These are phyloP conservation scores for Synanceia verrucosa DNA, from an alignment of 2,797 vertebrate genomes.

Conservation along the genomic window DNA sequence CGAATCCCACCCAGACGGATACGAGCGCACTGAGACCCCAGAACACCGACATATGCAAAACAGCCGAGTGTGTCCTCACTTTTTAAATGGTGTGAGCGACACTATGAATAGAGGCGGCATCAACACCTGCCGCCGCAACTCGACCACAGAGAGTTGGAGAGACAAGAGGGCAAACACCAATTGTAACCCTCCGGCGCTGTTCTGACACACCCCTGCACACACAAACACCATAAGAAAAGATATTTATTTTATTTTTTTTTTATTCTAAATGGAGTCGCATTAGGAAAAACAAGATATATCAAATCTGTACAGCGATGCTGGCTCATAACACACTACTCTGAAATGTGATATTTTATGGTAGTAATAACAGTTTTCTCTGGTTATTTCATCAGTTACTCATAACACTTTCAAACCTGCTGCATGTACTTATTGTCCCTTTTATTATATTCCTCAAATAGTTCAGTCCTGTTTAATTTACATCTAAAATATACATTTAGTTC, in stretches of 20 bases:
- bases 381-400: background rate
- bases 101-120: constrained; percentile 71
- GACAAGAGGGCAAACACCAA: constrained; percentile 71
- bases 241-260: background rate
- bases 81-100: constrained; percentile 84
- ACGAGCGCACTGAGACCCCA: constrained; percentile 27
- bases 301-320: background rate
- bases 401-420: background rate
- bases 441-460: background rate
- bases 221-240: constrained; percentile 4
- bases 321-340: background rate
- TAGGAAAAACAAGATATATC: background rate
- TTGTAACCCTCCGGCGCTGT: constrained; percentile 49
- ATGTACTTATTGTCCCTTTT: background rate
- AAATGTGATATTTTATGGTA: background rate
- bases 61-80: constrained; percentile 73
- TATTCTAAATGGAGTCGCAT: background rate
- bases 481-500: background rate
- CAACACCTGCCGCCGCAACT: constrained; percentile 73
- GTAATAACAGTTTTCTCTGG: too few species aligned
- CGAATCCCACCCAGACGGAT: constrained; percentile 58
- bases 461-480: background rate
- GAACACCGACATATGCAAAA: constrained; percentile 72
- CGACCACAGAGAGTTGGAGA: constrained; percentile 59
- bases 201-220: constrained; percentile 30